Percentiles rank a stretch among this genome's conserved stretches.
Conservation (phyloP, 2,888 invertebrate genomes). For the Athalia cordata region DNA sequence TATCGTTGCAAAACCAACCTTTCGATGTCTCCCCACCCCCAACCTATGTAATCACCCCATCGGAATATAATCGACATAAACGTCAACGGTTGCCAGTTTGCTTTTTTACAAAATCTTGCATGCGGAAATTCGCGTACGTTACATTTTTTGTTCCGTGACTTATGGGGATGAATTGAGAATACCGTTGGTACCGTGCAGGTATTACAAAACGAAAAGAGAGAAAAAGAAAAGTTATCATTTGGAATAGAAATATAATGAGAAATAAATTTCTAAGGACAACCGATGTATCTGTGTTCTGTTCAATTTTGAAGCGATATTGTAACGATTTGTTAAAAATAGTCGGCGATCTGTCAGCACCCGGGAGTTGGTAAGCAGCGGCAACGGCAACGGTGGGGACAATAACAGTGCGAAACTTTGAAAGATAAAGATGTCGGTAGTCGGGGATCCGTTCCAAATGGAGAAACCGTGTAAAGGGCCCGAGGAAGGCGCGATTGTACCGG, state of each 20-base stretch:
- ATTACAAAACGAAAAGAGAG: too few relatives aligned
- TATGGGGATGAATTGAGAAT: too few relatives aligned
- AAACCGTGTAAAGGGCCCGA: constrained; percentile 37
- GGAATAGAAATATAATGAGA: too few relatives aligned
- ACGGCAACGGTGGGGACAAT: background rate
- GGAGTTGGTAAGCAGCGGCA: too few relatives aligned
- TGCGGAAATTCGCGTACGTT: background rate
- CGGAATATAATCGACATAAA: background rate
- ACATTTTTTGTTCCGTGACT: background rate
- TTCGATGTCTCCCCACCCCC: too few relatives aligned
- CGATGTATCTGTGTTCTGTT: background rate
- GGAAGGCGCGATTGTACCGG: constrained; percentile 46
- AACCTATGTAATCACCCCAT: too few relatives aligned
- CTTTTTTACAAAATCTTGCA: background rate
- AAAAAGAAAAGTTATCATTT: too few relatives aligned
- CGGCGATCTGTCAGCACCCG: constrained; percentile 31
- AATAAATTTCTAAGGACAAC: background rate
- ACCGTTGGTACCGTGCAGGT: too few relatives aligned
- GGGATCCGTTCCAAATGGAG: constrained; percentile 38
- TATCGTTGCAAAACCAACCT: background rate
- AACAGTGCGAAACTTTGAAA: constrained; percentile 15
- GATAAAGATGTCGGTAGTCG: constrained; percentile 39
- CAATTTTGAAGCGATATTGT: background rate
- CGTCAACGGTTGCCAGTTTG: background rate
- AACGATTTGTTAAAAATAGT: constrained; percentile 19